These are phyloP conservation scores for Spodoptera littoralis DNA, from an alignment of 2,888 invertebrate species.

Conservation along the genomic window DNA sequence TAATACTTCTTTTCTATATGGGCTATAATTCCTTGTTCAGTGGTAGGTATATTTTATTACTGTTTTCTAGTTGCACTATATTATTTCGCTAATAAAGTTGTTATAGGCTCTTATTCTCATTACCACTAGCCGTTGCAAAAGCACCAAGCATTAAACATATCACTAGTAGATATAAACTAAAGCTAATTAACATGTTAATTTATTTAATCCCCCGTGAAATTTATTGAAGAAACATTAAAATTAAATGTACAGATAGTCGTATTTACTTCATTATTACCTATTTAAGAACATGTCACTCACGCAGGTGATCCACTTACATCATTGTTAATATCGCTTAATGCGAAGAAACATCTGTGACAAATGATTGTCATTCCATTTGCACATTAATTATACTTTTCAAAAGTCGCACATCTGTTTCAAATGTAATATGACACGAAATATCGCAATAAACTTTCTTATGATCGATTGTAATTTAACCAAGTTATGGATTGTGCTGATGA, in stretches of 20 bases:
- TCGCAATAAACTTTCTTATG: slow-evolving; percentile 42
- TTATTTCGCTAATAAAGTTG: slow-evolving; percentile 20
- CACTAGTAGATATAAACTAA: too few species aligned
- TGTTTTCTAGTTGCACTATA: background rate
- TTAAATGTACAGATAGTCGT: slow-evolving; percentile 2
- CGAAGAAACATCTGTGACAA: slow-evolving; percentile 34
- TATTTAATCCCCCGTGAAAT: slow-evolving; percentile 11
- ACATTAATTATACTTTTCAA: slow-evolving; percentile 29
- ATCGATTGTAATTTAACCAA: slow-evolving; percentile 12
- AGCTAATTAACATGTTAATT: too few species aligned
- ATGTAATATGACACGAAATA: slow-evolving; percentile 39
- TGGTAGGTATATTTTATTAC: background rate
- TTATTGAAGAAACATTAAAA: slow-evolving; percentile 28
- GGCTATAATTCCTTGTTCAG: too few species aligned
- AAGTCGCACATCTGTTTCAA: slow-evolving; percentile 18
- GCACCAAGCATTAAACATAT: too few species aligned
- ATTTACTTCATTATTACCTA: slow-evolving; percentile 21
- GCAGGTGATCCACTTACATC: slow-evolving; percentile 43
- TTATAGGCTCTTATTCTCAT: background rate
- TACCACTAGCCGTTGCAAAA: too few species aligned
- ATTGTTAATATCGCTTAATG: slow-evolving; percentile 21
- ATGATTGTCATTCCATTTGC: slow-evolving; percentile 40
- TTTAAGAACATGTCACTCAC: slow-evolving; percentile 28
- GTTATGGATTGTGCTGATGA: slow-evolving; percentile 16
- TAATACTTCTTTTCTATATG: too few species aligned